phyloP scores from a whole-genome alignment of 2,888 invertebrate species.

The Lacanobia wlatinum region DNA sequence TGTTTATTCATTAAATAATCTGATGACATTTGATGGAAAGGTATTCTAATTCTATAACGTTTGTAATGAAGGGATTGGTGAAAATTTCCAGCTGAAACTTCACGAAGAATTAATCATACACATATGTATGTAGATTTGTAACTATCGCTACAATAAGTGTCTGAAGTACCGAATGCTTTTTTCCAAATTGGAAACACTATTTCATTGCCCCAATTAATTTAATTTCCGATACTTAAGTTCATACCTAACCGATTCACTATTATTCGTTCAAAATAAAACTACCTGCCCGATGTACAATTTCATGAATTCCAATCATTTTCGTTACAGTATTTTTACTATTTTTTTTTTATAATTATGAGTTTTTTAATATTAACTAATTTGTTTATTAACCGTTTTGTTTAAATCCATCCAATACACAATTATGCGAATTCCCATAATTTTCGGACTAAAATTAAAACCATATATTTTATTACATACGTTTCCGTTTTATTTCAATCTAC shows the following conservation, averaged over 20 bases:
- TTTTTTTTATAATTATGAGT: no score
- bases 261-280: not conserved
- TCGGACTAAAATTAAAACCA: not conserved
- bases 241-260: not conserved
- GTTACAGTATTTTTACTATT: no score
- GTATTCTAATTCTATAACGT: not conserved
- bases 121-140: no score
- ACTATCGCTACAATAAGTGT: not conserved
- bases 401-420: no score
- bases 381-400: no score
- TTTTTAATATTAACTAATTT: no score
- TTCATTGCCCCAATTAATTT: slow-evolving; percentile 22
- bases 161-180: not conserved
- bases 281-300: not conserved
- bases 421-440: not conserved
- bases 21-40: not conserved
- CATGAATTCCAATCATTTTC: not conserved
- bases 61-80: not conserved
- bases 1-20: not conserved
- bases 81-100: not conserved
- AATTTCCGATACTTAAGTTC: slow-evolving; percentile 7
- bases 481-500: not conserved
- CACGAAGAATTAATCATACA: no score
- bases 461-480: no score
- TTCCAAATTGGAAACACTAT: slow-evolving; percentile 10